phyloP scores from a whole-genome alignment of 2,113 vertebrate species.

The Phylloscopus trochilus region DNA sequence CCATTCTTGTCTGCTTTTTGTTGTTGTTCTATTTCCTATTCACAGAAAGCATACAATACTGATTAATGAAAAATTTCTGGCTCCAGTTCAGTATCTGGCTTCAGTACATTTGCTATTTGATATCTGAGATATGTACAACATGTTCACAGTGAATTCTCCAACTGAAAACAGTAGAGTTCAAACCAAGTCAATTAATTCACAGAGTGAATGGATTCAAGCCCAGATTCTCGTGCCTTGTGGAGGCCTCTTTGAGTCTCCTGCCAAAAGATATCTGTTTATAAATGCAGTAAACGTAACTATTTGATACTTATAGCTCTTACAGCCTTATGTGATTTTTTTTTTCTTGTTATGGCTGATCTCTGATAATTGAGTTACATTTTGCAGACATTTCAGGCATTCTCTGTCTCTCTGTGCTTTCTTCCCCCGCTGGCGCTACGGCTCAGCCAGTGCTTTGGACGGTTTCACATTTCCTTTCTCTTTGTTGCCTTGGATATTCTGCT shows the following conservation, averaged over 20 bases:
- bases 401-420: constrained; percentile 44
- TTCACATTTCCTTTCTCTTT: constrained; percentile 41
- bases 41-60: constrained; percentile 74
- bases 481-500: constrained; percentile 72
- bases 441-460: constrained; percentile 42
- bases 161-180: constrained; percentile 88
- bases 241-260: constrained; percentile 79
- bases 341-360: constrained; percentile 70
- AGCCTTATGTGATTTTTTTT: constrained; percentile 69
- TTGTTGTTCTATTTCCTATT: constrained; percentile 78
- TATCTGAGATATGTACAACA: constrained; percentile 86
- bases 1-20: constrained; percentile 71
- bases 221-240: constrained; percentile 79
- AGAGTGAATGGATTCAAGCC: constrained; percentile 84
- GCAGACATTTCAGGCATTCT: constrained; percentile 61
- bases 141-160: constrained; percentile 88
- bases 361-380: constrained; percentile 72
- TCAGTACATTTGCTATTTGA: constrained; percentile 85
- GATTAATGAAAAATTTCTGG: constrained; percentile 80
- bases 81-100: constrained; percentile 79
- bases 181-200: constrained; percentile 87
- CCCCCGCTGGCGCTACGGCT: constrained; percentile 8
- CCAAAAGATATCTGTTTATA: constrained; percentile 84
- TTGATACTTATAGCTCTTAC: constrained; percentile 74
- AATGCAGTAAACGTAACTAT: constrained; percentile 77